Percentiles rank a stretch among this genome's conserved stretches.
These are phyloP conservation scores for Excalfactoria chinensis DNA, from an alignment of 2,113 vertebrate genomes.

Conservation along the genomic window DNA sequence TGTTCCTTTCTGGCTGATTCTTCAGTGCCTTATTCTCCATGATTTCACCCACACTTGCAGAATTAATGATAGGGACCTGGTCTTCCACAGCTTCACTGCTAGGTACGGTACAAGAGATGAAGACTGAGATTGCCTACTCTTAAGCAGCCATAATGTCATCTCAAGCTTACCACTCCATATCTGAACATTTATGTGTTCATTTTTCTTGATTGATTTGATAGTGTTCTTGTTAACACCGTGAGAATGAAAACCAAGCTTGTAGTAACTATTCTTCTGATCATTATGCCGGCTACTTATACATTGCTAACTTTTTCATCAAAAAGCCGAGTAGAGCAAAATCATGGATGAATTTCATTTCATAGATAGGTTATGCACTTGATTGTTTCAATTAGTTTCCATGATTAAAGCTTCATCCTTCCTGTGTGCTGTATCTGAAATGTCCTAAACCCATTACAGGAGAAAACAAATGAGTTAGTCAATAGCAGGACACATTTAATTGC, in stretches of 20 bases:
- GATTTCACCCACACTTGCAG: neutral
- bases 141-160: neutral
- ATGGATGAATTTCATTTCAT: neutral
- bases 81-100: neutral
- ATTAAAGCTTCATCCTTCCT: neutral
- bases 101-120: neutral
- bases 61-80: neutral
- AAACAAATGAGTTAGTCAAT: neutral
- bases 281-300: neutral
- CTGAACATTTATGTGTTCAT: neutral
- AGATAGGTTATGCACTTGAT: neutral
- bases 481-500: neutral
- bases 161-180: neutral
- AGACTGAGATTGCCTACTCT: neutral
- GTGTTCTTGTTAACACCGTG: neutral
- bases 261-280: neutral
- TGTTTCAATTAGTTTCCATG: neutral
- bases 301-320: neutral
- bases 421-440: neutral
- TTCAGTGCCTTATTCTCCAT: neutral
- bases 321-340: neutral
- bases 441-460: neutral
- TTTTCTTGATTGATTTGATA: neutral
- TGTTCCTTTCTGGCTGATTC: neutral
- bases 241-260: neutral